Evolutionary conservation across 2,797 vertebrate genomes (phyloP).

Genomic region (Simalia tracyae): DNA sequence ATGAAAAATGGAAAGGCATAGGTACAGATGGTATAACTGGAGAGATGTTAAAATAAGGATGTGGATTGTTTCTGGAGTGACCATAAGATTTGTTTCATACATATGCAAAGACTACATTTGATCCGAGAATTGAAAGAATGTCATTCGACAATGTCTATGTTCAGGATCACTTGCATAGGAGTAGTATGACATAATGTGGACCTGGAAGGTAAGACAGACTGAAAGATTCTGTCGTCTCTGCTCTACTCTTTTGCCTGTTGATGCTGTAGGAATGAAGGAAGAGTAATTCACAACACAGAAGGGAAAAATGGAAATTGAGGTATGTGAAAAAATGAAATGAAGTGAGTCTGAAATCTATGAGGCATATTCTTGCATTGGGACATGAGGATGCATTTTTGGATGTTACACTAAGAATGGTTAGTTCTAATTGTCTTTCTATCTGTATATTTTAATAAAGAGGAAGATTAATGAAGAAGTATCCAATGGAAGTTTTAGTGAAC

Average conservation of each 20-base stretch:
- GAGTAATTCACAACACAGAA: not conserved
- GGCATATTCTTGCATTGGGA: not conserved
- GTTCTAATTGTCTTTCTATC: not conserved
- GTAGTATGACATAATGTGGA: not conserved
- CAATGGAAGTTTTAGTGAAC: not conserved
- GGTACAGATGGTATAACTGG: not conserved
- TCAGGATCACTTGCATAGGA: not conserved
- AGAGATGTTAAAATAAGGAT: not conserved
- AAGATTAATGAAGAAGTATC: not conserved
- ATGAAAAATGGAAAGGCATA: not conserved
- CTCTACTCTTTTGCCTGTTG: not conserved
- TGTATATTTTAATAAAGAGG: not conserved
- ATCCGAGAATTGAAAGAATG: not conserved
- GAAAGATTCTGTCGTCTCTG: not conserved
- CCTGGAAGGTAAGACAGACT: not conserved
- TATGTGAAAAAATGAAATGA: not conserved
- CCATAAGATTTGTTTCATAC: not conserved
- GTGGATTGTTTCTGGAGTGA: not conserved
- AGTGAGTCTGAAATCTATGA: not conserved
- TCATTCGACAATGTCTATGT: not conserved
- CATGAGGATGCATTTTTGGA: not conserved
- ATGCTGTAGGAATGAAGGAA: not conserved
- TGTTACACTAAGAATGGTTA: not conserved
- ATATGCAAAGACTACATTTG: not conserved
- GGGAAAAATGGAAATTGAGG: not conserved